These are phyloP conservation scores for Centroberyx gerrardi DNA, from an alignment of 2,797 vertebrate species.

Conservation along the genomic window DNA sequence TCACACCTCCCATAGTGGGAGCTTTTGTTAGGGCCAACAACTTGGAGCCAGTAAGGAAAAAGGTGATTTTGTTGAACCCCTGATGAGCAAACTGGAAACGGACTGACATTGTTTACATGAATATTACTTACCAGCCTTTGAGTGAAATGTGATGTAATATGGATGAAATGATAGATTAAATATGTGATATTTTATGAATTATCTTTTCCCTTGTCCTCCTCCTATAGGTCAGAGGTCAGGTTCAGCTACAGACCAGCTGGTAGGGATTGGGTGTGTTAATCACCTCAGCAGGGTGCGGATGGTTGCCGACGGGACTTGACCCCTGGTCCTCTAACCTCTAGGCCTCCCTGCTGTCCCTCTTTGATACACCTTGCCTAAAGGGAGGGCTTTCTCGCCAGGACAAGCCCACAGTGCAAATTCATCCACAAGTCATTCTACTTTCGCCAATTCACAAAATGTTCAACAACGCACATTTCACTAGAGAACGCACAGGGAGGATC, in stretches of 20 bases:
- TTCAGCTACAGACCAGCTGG: not conserved
- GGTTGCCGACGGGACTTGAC: too few relatives aligned
- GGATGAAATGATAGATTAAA: not conserved
- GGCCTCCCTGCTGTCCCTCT: not conserved
- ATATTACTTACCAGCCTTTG: not conserved
- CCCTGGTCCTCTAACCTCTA: not conserved
- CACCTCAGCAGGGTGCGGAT: not conserved
- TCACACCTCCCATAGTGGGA: not conserved
- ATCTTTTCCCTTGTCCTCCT: not conserved
- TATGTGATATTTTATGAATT: too few relatives aligned
- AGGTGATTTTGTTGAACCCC: not conserved
- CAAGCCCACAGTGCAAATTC: not conserved
- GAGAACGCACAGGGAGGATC: slow-evolving; percentile 1
- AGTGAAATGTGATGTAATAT: not conserved
- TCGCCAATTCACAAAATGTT: not conserved
- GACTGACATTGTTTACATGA: not conserved
- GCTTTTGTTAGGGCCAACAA: not conserved
- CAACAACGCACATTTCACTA: not conserved
- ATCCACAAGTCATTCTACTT: not conserved
- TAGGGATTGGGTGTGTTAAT: not conserved
- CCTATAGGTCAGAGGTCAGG: not conserved
- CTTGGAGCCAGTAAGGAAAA: not conserved
- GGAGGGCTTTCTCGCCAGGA: not conserved
- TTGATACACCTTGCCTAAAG: not conserved
- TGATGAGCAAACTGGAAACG: too few relatives aligned